phyloP scores from a whole-genome alignment of 2,797 vertebrate genomes.

The Onychomys leucogaster region DNA sequence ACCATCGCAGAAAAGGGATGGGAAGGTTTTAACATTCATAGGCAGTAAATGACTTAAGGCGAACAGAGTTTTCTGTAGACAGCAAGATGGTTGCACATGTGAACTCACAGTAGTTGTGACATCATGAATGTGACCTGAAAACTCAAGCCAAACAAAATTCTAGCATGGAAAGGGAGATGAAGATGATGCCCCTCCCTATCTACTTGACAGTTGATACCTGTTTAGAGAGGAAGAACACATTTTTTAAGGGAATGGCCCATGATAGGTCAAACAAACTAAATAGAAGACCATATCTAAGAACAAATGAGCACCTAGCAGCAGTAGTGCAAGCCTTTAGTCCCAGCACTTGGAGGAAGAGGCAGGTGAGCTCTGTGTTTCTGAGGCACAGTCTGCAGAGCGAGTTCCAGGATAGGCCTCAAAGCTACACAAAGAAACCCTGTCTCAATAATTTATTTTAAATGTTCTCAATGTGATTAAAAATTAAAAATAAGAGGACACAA shows the following conservation, averaged over 20 bases:
- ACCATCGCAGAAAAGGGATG: background rate
- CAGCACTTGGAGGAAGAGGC: too few relatives aligned
- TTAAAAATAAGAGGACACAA: background rate
- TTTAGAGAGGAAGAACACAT: background rate
- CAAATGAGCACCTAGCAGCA: background rate
- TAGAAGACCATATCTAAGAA: too few relatives aligned
- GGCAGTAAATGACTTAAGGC: background rate
- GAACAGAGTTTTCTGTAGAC: background rate
- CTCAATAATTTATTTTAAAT: too few relatives aligned
- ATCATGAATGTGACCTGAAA: background rate
- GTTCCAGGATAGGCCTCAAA: too few relatives aligned
- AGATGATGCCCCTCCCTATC: background rate
- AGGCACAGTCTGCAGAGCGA: too few relatives aligned
- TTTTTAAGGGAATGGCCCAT: background rate
- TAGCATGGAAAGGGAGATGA: too few relatives aligned
- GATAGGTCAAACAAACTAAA: background rate
- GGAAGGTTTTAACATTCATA: background rate
- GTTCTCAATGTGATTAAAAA: background rate
- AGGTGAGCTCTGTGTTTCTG: too few relatives aligned
- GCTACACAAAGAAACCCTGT: too few relatives aligned
- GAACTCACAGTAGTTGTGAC: background rate
- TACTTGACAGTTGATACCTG: background rate
- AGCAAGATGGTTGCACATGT: too few relatives aligned
- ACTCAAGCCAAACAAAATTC: background rate
- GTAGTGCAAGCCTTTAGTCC: too few relatives aligned